A percentile compares a stretch with the other conserved stretches of the same genome.
Evolutionary conservation across 1,140 invertebrate species (phyloP).

Genomic region (Pseudomyrmex dendroicus): DNA sequence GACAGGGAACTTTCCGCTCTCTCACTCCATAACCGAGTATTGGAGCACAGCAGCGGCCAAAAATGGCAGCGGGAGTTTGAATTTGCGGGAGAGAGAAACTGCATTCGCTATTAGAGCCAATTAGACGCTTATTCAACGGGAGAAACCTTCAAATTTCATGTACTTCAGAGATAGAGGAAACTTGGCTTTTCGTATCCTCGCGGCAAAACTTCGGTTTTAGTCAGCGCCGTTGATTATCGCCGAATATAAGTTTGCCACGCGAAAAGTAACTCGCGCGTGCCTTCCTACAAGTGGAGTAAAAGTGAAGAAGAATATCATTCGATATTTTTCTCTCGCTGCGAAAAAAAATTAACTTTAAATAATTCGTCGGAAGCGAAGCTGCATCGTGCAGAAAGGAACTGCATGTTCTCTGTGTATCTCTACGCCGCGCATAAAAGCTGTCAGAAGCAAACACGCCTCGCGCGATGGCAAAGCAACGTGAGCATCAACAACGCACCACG

Average conservation of each 20-base stretch:
- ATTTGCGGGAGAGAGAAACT: slow-evolving; percentile 2
- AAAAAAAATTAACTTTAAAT: no score
- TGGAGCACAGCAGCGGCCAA: slow-evolving; percentile 1
- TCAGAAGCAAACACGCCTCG: slow-evolving; percentile 39
- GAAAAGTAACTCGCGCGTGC: neutral
- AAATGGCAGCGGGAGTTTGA: slow-evolving; percentile 31
- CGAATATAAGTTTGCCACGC: slow-evolving; percentile 54
- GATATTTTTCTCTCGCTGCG: neutral
- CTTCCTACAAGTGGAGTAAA: neutral
- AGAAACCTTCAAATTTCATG: slow-evolving; percentile 57
- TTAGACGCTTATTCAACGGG: slow-evolving; percentile 67
- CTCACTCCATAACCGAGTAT: slow-evolving; percentile 30
- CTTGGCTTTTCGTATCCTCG: slow-evolving; percentile 44
- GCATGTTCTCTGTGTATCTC: no score
- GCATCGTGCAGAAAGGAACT: no score
- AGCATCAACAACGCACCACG: slow-evolving; percentile 44
- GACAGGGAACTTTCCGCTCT: slow-evolving; percentile 55
- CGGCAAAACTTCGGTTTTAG: slow-evolving; percentile 68
- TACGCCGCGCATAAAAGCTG: no score
- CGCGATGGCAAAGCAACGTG: slow-evolving; percentile 53
- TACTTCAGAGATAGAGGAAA: slow-evolving; percentile 46
- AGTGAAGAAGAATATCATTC: neutral
- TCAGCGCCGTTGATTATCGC: slow-evolving; percentile 66
- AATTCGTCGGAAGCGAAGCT: no score
- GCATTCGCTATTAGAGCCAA: slow-evolving; percentile 51